phyloP scores from a whole-genome alignment of 2,888 invertebrate genomes.

The Microdon myrmicae region DNA sequence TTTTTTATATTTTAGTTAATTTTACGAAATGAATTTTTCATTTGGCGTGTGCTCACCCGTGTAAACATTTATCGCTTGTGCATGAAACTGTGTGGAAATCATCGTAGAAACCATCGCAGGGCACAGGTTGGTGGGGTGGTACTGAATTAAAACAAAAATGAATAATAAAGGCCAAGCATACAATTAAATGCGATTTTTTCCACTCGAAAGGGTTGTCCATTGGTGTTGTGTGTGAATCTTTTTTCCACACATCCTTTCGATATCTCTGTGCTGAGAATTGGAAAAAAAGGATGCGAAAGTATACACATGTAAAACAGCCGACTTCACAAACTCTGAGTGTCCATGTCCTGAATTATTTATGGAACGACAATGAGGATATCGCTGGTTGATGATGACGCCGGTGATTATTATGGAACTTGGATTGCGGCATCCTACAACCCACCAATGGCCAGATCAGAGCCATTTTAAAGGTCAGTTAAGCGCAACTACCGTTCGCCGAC shows the following conservation, averaged over 20 bases:
- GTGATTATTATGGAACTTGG: conserved; percentile 20
- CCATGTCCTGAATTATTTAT: conserved; percentile 50
- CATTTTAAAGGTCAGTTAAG: conserved; percentile 36
- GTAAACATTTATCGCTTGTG: conserved; percentile 52
- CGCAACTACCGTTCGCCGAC: neutral
- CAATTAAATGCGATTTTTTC: conserved; percentile 48
- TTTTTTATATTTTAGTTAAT: conserved; percentile 50
- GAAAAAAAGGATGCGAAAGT: conserved; percentile 21
- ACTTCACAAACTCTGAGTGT: conserved; percentile 46
- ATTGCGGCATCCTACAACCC: conserved; percentile 17
- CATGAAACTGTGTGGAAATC: too few relatives aligned
- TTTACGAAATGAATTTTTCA: conserved; percentile 51
- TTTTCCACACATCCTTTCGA: too few relatives aligned
- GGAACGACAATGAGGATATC: conserved; percentile 41
- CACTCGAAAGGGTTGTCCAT: conserved; percentile 23
- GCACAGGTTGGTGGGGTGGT: neutral
- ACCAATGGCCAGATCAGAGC: too few relatives aligned
- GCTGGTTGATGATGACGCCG: conserved; percentile 21
- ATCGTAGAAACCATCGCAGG: conserved; percentile 25
- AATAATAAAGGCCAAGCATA: conserved; percentile 38
- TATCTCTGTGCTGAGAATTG: neutral
- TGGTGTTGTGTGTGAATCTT: too few relatives aligned
- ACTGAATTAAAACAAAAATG: conserved; percentile 1
- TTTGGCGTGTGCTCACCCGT: conserved; percentile 52
- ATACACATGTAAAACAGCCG: conserved; percentile 49